Evolutionary conservation across 1,140 invertebrate species (phyloP).

Genomic region (Akabosia matsudoensis): DNA sequence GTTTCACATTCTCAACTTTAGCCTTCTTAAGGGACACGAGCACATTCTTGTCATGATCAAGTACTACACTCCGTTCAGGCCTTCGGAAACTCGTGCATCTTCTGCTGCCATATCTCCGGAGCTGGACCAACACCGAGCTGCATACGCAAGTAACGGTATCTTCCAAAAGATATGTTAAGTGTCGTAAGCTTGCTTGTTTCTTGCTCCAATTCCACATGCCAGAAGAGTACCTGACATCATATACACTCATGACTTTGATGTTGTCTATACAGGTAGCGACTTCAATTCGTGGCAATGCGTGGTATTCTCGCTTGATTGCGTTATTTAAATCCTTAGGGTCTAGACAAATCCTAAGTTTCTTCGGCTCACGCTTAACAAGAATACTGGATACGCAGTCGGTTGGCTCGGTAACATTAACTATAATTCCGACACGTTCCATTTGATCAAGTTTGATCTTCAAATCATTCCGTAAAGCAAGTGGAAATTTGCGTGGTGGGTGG

Average conservation of each 20-base stretch:
- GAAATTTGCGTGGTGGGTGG: conserved; percentile 45
- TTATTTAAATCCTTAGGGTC: conserved; percentile 56
- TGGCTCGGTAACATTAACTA: conserved; percentile 47
- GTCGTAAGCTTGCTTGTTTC: conserved; percentile 43
- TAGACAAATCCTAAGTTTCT: conserved; percentile 52
- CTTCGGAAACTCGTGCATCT: conserved; percentile 48
- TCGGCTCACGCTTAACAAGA: conserved; percentile 50
- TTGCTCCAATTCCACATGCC: conserved; percentile 45
- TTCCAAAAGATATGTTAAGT: conserved; percentile 49
- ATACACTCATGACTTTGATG: conserved; percentile 52
- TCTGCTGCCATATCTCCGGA: conserved; percentile 50
- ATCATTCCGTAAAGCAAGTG: conserved; percentile 46
- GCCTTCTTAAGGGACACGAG: conserved; percentile 49
- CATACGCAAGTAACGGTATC: conserved; percentile 49
- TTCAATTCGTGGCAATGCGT: conserved; percentile 52
- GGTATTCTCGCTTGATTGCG: conserved; percentile 51
- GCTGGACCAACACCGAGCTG: conserved; percentile 50
- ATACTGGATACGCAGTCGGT: conserved; percentile 49
- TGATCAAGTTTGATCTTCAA: conserved; percentile 45
- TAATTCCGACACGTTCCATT: conserved; percentile 46
- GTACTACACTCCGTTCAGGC: conserved; percentile 47
- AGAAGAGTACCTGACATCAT: conserved; percentile 52
- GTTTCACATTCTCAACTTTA: conserved; percentile 49
- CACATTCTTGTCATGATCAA: conserved; percentile 49
- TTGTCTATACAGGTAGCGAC: conserved; percentile 50